Base-by-base conservation (phyloP, 2,888 invertebrate genomes). In the Creontiades dilutus region DNA sequence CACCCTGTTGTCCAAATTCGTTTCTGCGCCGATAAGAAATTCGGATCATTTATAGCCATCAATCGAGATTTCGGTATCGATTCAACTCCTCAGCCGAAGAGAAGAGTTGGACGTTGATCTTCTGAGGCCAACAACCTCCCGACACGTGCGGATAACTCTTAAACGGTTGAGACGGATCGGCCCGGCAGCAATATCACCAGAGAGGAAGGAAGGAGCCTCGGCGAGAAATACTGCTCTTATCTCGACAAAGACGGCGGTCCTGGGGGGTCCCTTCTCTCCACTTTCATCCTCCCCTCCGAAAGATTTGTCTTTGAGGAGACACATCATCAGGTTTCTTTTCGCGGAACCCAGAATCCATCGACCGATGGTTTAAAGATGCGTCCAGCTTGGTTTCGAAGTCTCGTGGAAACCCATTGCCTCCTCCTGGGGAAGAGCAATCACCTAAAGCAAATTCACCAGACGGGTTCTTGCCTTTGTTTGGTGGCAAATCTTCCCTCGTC, bases 101-200 rank as follows among this genome's bases (percentile, higher is more conserved):
- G 52, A 11, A 16, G 11, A 52, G 52, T 13, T 14, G 5, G 52
- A 52, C 11, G 52, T 52, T 52, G 52, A 52, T 52, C 52, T 16
- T 16, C 14, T 7, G 23, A 13, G 68, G 68, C 68, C 68, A 68
- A 68, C 68, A 68, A 68, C 68, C 68, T 68, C 68, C 23, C 68
- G 68, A 68, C 68, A 68, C 68, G 68, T 68, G 68, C 68, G 68
- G 68, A 68, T 68, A 68, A 68, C 68, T 68, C 68, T 23, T 68
- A 68, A 68, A 68, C 68, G 68, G 68, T 68, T 68, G 68, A 68
- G 68, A 68, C 68, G 68, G 68, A 68, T 68, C 68, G 68, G 68
- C 23, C 68, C 13, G 23, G 27, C 23, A 68, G 68, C 68, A 68
- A 68, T 68, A 68, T 68, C 68, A 68, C 68, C 68, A 68, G 23